Percentiles rank a stretch among this genome's conserved stretches.
Evolutionary conservation across 30 jellyfish, hydroid and myxozoan species (phyloP).

Genomic region (Turritopsis dohrnii): DNA sequence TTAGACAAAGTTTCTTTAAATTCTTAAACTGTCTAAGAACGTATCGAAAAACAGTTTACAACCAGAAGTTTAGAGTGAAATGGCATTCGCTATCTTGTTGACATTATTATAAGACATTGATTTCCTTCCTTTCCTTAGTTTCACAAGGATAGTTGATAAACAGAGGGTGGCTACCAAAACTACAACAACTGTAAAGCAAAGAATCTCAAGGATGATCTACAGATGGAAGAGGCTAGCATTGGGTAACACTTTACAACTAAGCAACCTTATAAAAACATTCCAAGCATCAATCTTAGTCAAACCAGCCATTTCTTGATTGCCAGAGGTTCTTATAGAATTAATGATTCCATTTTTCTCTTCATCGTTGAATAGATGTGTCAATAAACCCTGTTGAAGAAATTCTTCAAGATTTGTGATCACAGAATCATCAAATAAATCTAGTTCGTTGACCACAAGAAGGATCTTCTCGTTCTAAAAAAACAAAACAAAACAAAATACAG

Average conservation of each 20-base stretch:
- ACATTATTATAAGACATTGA: too few species aligned
- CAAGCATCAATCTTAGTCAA: slow-evolving; percentile 60
- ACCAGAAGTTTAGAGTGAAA: too few species aligned
- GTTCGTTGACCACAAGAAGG: slow-evolving; percentile 48
- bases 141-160: too few species aligned
- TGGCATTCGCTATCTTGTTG: too few species aligned
- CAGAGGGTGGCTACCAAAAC: too few species aligned
- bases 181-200: too few species aligned
- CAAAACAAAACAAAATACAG: not conserved
- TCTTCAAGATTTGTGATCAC: slow-evolving; percentile 51
- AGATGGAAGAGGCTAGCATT: not conserved
- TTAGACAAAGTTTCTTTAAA: too few species aligned
- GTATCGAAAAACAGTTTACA: too few species aligned
- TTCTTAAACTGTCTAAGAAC: too few species aligned
- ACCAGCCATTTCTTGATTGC: slow-evolving; percentile 57
- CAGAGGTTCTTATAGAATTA: slow-evolving; percentile 70
- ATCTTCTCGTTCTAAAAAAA: slow-evolving; percentile 34
- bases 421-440: slow-evolving; percentile 53
- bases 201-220: not conserved
- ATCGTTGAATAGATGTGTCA: slow-evolving; percentile 59
- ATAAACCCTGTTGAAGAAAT: slow-evolving; percentile 49
- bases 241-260: not conserved
- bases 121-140: not conserved
- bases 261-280: slow-evolving; percentile 59
- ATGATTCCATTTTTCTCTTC: slow-evolving; percentile 61